Conservation (phyloP, 2,113 vertebrate species). For the Columba livia region DNA sequence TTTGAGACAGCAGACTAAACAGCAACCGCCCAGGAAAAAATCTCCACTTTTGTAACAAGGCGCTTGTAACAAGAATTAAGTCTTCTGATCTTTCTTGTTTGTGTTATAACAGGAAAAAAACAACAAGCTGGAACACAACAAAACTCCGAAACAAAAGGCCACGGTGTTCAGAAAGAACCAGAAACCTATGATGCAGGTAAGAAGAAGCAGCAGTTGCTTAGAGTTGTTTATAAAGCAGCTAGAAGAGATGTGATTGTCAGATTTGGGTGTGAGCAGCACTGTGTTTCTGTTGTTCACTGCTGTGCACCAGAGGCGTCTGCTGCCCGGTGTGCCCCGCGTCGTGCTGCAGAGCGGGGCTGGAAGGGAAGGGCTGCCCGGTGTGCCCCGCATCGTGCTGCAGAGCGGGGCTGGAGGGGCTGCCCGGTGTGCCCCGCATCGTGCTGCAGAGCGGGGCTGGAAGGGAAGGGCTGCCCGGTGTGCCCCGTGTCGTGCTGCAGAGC, state of each 20-base stretch:
- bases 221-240: background rate
- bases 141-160: constrained; percentile 67
- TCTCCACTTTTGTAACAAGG: background rate
- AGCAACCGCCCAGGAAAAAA: background rate
- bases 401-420: no score
- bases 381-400: no score
- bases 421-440: no score
- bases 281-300: background rate
- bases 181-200: constrained; percentile 84
- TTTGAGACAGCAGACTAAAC: background rate
- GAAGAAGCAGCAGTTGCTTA: background rate
- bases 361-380: no score
- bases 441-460: background rate
- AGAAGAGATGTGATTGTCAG: background rate
- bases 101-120: constrained; percentile 67
- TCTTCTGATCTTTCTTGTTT: constrained; percentile 41
- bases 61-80: background rate
- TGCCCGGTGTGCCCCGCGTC: background rate
- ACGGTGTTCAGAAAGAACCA: constrained; percentile 77
- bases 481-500: no score
- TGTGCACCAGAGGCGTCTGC: background rate
- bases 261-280: background rate
- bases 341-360: background rate
- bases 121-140: constrained; percentile 54
- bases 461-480: background rate